Evolutionary conservation across 2,797 vertebrate species (phyloP), one percentile per base, ranked within the genome.

Genomic region (Hypotaenidia okinawae): DNA sequence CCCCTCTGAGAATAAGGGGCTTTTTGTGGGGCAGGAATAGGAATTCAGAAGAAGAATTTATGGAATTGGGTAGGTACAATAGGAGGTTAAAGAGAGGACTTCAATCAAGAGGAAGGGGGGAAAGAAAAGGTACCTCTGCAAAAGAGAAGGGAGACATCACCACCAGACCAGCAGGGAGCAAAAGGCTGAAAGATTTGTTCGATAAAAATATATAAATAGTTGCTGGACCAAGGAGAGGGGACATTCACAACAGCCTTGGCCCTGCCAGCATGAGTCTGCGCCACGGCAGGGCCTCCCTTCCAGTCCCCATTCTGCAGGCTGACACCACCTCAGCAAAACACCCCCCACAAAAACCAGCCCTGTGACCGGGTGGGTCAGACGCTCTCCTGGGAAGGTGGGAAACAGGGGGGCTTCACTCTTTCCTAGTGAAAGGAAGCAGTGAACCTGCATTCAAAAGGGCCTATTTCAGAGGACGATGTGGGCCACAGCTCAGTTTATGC

Each of bases 1-100:
- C 70, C 74, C 72, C 77, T 95, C 81, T 45, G 78, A 95, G 85
- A 94, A 96, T 83, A 96, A 96, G 93, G 84, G 66, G 22, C 70
- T 92, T 94, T 96, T 89, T 95, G 94, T 93, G 51, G n/a, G 16
- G 35, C 95, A 84, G 88, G 30, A 96, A 78, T 59, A 77, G 52
- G 84, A 94, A 85, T 84, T 91, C 76, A 85, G 69, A 75, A 83
- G 51, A 91, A 95, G 90, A 93, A 96, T 88, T 86, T 88, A 85
- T 80, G 91, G 93, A 97, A 96, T 88, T 73, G 54, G 35, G n/a
- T 28, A 82, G 45, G 51, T 66, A 95, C 64, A 95, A 94, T 92
- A 80, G 74, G 45, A 87, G 16, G 58, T 74, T 92, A 64, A 95
- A 91, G 32, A 78, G 16, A 87, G 39, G 67, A 68, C 35, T 91